Percentiles rank a stretch among this genome's conserved stretches.
Conservation (phyloP, 1,140 invertebrate species). For the Pseudachorutes palmiensis region DNA sequence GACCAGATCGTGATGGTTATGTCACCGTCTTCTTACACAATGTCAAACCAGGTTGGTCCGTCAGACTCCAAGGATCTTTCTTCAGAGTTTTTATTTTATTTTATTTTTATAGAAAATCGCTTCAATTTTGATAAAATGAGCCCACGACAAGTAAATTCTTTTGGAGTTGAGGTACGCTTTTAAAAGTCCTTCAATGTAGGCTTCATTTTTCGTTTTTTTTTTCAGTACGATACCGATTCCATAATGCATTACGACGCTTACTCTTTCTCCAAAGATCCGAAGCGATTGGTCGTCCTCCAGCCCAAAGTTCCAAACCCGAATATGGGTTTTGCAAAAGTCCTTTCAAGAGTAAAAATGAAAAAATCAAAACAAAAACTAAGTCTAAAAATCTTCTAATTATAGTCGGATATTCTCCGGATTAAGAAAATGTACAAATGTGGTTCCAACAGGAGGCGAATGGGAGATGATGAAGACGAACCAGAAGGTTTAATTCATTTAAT, state of each 20-base stretch:
- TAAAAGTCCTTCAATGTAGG: slow-evolving; percentile 5
- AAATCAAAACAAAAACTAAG: background rate
- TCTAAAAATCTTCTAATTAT: background rate
- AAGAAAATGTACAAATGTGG: slow-evolving; percentile 10
- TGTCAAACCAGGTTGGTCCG: slow-evolving; percentile 43
- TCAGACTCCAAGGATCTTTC: too few species aligned
- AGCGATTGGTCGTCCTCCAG: background rate
- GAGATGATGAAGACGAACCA: background rate
- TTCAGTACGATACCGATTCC: slow-evolving; percentile 1
- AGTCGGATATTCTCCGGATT: slow-evolving; percentile 10
- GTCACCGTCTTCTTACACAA: slow-evolving; percentile 43
- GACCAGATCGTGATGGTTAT: slow-evolving; percentile 43
- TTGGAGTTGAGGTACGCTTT: background rate
- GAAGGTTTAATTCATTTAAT: background rate
- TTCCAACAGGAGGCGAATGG: background rate
- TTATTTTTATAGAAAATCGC: slow-evolving; percentile 10
- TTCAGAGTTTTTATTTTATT: too few species aligned
- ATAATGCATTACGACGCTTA: slow-evolving; percentile 16
- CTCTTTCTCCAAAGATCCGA: slow-evolving; percentile 2
- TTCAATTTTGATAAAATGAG: slow-evolving; percentile 19
- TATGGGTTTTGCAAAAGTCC: slow-evolving; percentile 10
- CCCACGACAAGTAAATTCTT: background rate
- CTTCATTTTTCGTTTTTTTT: background rate
- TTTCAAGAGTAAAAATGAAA: slow-evolving; percentile 8
- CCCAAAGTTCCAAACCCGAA: background rate